A percentile compares a stretch with the other conserved stretches of the same genome.
Evolutionary conservation across 2,113 vertebrate species (phyloP).

Genomic region (Galemys pyrenaicus): DNA sequence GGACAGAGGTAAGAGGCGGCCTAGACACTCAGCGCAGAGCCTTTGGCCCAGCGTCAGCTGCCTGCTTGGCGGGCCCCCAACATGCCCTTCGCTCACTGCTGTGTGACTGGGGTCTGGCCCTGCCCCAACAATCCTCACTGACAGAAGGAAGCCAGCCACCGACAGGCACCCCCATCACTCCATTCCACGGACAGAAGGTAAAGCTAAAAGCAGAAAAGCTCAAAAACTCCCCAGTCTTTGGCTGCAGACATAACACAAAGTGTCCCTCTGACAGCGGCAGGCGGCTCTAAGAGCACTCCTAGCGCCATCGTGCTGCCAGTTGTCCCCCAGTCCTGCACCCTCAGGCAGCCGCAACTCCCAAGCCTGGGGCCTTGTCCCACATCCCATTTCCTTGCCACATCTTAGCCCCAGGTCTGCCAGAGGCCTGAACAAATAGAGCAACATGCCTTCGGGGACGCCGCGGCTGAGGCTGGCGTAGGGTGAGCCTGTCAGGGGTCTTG

Average conservation of each 20-base stretch:
- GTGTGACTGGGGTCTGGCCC: background rate
- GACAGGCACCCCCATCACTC: constrained; percentile 64
- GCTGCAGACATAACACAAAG: constrained; percentile 76
- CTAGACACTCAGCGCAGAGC: background rate
- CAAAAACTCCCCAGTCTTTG: constrained; percentile 47
- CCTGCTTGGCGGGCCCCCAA: rapidly evolving
- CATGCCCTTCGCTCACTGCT: no score
- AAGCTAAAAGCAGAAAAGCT: background rate
- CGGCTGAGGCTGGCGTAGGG: no score
- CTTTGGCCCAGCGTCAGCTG: background rate
- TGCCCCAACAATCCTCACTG: background rate
- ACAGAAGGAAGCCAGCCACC: background rate
- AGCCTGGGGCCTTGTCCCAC: background rate
- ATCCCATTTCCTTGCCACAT: background rate
- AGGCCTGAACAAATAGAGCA: background rate
- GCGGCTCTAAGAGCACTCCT: constrained; percentile 66
- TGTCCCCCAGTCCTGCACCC: background rate
- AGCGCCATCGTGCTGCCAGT: constrained; percentile 61
- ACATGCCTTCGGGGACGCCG: no score
- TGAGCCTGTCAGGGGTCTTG: background rate
- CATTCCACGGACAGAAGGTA: constrained; percentile 8
- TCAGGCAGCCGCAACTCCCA: background rate
- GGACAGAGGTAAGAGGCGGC: background rate
- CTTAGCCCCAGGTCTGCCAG: background rate
- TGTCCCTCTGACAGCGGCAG: constrained; percentile 32